A percentile compares a stretch with the other conserved stretches of the same genome.
These are phyloP conservation scores for Phataginus tetradactyla DNA, from an alignment of 2,797 vertebrate species.

Conservation along the genomic window DNA sequence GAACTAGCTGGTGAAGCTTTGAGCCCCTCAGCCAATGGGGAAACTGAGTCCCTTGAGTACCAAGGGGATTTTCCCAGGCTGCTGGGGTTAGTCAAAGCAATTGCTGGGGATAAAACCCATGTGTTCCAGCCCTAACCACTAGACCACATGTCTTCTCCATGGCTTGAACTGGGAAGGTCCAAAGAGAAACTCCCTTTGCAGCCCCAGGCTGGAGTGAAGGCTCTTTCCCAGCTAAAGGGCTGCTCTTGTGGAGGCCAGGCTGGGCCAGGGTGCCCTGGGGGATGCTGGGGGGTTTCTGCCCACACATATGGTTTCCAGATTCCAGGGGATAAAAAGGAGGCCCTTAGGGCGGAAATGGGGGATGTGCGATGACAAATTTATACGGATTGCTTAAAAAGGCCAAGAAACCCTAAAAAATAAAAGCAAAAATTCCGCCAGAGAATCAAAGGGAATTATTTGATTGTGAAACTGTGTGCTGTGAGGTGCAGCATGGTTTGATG, in stretches of 20 bases:
- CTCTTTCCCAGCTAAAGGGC: constrained; percentile 54
- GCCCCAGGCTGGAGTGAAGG: constrained; percentile 58
- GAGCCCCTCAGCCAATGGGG: constrained; percentile 38
- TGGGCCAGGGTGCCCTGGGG: constrained; percentile 52
- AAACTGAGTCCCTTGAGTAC: constrained; percentile 74
- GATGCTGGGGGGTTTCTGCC: constrained; percentile 81
- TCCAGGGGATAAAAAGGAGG: constrained; percentile 77
- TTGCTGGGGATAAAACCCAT: constrained; percentile 68
- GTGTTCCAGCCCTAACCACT: constrained; percentile 76
- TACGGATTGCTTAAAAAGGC: constrained; percentile 75
- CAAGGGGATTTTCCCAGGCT: constrained; percentile 72
- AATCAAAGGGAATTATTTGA: constrained; percentile 80
- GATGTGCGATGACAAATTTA: constrained; percentile 81
- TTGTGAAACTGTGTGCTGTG: constrained; percentile 57
- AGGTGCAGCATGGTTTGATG: background rate
- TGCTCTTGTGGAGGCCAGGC: constrained; percentile 6
- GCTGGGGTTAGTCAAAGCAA: constrained; percentile 69
- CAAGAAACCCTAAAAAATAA: constrained; percentile 78
- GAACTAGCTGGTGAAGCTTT: background rate
- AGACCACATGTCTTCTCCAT: constrained; percentile 80
- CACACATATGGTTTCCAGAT: constrained; percentile 80
- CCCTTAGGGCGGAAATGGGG: constrained; percentile 76
- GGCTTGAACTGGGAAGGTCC: constrained; percentile 77
- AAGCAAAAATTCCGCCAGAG: constrained; percentile 79
- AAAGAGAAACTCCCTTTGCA: constrained; percentile 81